Conservation (phyloP, 2,113 vertebrate species). For the Sylvia atricapilla region DNA sequence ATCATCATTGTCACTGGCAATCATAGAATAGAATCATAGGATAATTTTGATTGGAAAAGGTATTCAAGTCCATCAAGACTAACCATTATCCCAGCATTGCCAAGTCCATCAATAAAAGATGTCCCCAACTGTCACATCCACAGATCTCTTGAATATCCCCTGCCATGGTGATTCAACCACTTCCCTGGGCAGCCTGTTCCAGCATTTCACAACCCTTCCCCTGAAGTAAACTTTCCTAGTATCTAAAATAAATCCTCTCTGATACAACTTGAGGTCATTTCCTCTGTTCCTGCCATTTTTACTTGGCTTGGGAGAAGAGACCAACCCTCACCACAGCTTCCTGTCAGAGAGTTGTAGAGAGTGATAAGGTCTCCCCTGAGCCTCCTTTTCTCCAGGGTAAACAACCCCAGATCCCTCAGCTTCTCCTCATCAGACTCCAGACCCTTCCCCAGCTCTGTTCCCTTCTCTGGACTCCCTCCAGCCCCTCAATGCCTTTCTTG, state of each 20-base stretch:
- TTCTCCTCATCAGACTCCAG: background rate
- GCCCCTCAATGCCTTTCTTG: background rate
- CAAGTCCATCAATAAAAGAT: background rate
- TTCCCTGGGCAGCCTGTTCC: background rate
- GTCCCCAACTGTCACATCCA: background rate
- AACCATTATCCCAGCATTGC: background rate
- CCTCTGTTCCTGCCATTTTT: background rate
- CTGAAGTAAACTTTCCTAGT: background rate
- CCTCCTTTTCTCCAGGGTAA: background rate
- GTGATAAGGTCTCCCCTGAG: background rate
- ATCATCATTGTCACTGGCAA: background rate
- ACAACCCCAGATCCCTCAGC: background rate
- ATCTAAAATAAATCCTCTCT: background rate
- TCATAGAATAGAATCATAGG: background rate
- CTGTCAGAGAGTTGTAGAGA: background rate
- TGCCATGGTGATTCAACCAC: background rate
- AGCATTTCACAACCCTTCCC: background rate
- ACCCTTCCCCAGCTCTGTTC: fast-evolving
- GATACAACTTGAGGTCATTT: background rate
- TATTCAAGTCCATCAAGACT: background rate
- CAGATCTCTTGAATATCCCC: background rate
- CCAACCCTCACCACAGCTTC: fast-evolving
- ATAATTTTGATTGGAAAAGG: background rate
- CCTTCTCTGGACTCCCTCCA: background rate
- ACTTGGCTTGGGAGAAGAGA: background rate